Evolutionary conservation across 1,140 invertebrate species (phyloP), one percentile per base, ranked within the genome.

Genomic region (Penaeus japonicus): DNA sequence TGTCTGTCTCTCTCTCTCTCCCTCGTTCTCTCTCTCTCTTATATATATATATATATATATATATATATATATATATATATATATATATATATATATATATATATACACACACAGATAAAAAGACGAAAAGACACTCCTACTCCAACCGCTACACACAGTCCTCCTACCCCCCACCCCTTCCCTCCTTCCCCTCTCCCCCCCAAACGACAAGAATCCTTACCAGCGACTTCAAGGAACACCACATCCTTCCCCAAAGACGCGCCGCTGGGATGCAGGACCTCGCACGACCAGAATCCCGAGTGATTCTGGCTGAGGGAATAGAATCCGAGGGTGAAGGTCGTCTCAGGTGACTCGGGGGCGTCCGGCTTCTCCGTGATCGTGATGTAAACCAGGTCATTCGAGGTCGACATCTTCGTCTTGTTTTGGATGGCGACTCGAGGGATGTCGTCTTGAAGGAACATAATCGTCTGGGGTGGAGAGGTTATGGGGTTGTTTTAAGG

Each of bases 331-430:
- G 86, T 88, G 80, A 88, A 88, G 80, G 75, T 30, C 12, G 86
- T 88, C 27, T 24, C 15, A 15, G 79, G 62, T 10, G 24, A 35
- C 18, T 24, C 65, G 1, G 17, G 80, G 10, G 65, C 62, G 53
- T 17, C 32, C 3, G 65, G 65, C 1, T 88, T 54, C 57, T 88
- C 35, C 39, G 53, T 78, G 7, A 88, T 57, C 2, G 86, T 80
- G 10, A 88, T 75, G 35, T 88, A 83, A 18, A 88, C 86, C 27
- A 88, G 80, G 27, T 88, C 80, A 32, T 39, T 83, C 1, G 86
- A 88, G 39, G 86, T 88, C 7, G 86, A 75, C 86, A 88, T 88
- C 53, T 88, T 88, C n/a, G 86, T 88, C 20, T 80, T 59, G 80
- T 88, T 88, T n/a, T 88, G 65, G 39, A 88, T 88, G 4, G 80